Percentiles rank a stretch among this genome's conserved stretches.
Evolutionary conservation across 2,797 vertebrate genomes (phyloP).

Genomic region (Darevskia mixta): DNA sequence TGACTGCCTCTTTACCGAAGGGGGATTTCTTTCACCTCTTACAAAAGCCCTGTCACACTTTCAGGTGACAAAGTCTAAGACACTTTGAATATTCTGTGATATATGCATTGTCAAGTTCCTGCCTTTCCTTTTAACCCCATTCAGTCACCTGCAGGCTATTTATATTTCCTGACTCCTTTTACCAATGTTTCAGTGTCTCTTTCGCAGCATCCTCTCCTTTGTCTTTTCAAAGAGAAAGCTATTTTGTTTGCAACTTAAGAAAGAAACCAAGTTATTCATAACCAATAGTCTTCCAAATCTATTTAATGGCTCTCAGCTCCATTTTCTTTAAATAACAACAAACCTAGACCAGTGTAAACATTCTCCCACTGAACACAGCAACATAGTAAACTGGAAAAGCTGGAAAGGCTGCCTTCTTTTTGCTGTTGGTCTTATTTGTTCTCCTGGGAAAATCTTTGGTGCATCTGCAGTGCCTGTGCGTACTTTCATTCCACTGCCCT

Average conservation of each 20-base stretch:
- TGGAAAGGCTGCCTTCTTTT: not conserved
- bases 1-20: not conserved
- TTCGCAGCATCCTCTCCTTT: conserved; percentile 3
- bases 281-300: not conserved
- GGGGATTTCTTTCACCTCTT: not conserved
- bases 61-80: not conserved
- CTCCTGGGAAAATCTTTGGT: not conserved
- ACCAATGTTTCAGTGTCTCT: not conserved
- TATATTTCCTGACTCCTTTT: conserved; percentile 22
- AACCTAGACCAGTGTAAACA: not conserved
- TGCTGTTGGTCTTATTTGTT: not conserved
- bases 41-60: not conserved
- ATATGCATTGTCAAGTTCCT: not conserved
- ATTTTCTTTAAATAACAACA: not conserved
- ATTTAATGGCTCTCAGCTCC: not conserved
- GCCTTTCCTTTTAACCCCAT: conserved; percentile 26
- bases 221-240: conserved; percentile 1
- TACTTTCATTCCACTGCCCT: not conserved
- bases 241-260: not conserved
- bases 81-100: conserved; percentile 16
- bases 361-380: not conserved
- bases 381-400: not conserved
- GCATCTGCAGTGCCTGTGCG: not conserved
- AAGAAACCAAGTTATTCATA: not conserved
- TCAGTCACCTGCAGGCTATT: conserved; percentile 31